Base-by-base conservation (phyloP, 2,113 vertebrate genomes). In the Fulmarus glacialis region DNA sequence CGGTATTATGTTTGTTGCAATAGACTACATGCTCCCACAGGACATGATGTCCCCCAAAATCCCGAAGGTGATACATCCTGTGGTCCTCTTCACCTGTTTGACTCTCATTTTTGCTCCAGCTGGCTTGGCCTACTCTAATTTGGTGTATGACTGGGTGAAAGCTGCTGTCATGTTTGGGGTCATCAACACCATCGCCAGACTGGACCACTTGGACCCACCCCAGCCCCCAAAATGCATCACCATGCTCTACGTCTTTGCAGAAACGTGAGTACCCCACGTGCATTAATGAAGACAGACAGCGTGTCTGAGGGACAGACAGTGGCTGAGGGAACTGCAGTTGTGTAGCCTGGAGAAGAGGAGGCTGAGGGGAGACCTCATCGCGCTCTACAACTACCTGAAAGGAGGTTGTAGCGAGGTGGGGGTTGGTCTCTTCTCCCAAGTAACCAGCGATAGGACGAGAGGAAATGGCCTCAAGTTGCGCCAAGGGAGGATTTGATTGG, bases 141-240 rank as follows among this genome's bases (percentile, higher is more conserved):
- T 99, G 98, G 99, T 99, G 83, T 99, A 99, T 2, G 99, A 99
- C 94, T 99, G 99, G 99, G 99, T 99, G 56, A 99, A 99, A 95
- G 99, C 99, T 4, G 99, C 99, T 0, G 98, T 99, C 88, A 99
- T 99, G 98, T 99, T 99, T 18, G 99, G 99, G 12, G 98, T 99
- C 50, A 99, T 98, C 97, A 99, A 98, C 98, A 99, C 99, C 0
- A 98, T 99, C 0, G 98, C 99, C 18, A 99, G 98, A 82, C 97
- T 99, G 62, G 99, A 99, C 97, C 99, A 99, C 78, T 89, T 99
- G 78, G 99, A 99, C 67, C 99, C 99, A 0, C 99, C 99, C 2
- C 98, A 98, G 91, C 99, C 99, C 3, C 99, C 99, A 0, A 99
- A 99, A 96, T 99, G 99, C 95, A 99, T 99, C 98, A 99, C 99